Conservation (phyloP, 2,797 vertebrate species). For the Heterohyrax brucei region DNA sequence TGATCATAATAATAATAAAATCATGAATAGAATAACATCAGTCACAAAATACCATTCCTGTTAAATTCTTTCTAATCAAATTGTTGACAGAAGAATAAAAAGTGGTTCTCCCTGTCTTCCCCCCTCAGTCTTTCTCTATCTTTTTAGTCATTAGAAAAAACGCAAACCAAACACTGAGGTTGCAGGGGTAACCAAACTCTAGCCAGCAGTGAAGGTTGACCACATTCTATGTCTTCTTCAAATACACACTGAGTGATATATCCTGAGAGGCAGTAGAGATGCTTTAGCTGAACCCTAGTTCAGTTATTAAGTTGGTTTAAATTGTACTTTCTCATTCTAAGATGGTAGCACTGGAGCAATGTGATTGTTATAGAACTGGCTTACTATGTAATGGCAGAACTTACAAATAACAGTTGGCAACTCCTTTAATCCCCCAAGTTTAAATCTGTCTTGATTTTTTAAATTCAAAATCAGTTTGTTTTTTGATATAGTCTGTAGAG, state of each 20-base stretch:
- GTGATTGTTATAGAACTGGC: not conserved
- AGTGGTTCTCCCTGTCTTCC: not conserved
- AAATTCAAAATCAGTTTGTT: not conserved
- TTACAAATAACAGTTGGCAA: not conserved
- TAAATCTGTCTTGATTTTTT: constrained; percentile 50
- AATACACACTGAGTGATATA: not conserved
- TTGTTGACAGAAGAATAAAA: constrained; percentile 20
- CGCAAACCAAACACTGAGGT: not conserved
- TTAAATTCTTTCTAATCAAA: constrained; percentile 31
- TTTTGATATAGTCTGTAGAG: not conserved
- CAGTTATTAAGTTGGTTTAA: constrained; percentile 62
- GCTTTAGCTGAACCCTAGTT: constrained; percentile 57
- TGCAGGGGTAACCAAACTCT: constrained; percentile 5
- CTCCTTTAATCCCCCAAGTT: not conserved
- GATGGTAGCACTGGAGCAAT: not conserved
- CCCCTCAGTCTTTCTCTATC: not conserved
- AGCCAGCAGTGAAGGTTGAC: not conserved
- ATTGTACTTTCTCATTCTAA: constrained; percentile 32
- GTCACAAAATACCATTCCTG: constrained; percentile 32
- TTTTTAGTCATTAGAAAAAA: constrained; percentile 46
- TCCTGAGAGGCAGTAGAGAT: not conserved
- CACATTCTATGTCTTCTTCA: not conserved
- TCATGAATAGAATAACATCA: constrained; percentile 38
- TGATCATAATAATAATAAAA: not conserved
- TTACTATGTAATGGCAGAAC: constrained; percentile 21